Base-by-base conservation (phyloP, 2,888 invertebrate genomes). In the Strigamia maritima region DNA sequence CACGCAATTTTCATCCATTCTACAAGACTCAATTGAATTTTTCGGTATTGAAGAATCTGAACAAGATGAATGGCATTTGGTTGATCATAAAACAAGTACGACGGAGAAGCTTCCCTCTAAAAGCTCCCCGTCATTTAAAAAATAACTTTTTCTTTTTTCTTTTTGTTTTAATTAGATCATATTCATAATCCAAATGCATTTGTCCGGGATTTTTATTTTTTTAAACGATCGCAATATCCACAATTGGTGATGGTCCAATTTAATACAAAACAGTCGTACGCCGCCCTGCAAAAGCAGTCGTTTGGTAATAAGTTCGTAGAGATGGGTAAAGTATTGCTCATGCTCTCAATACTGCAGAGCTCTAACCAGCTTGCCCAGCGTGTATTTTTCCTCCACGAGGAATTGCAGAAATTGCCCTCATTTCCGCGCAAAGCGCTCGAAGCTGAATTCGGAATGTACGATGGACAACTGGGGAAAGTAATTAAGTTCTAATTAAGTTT, bases 351-450 rank as follows among this genome's bases (percentile, higher is more conserved):
- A 74, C 82, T 87, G 40, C 86, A 85, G 82, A 84, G 86, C 79
- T 84, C 85, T 54, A 85, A 86, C 28, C 85, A 86, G 93, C 91
- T 98, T 12, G 97, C 98, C 8, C 98, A 98, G 88, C 90, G 98
- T 82, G 98, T 99, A 3, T 97, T 98, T 2, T 99, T 99, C 85
- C 89, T 99, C 7, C 98, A 99, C 86, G 99, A 99, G 84, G 99
- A 99, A 86, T 89, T 99, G 10, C 97, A 98, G 92, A 99, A 99
- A 85, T 88, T 99, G 10, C 98, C 98, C 0, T 95, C 98, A 0
- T 99, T 99, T 86, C 99, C 99, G 0, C 90, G 99, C 38, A 98
- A 98, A 87, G 98, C 98, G 1, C 88, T 99, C 0, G 99, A 99
- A 87, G 94, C 97, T 0, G 98, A 99, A 86, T 90, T 99, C 82